Evolutionary conservation across 1,140 invertebrate species (phyloP).

Genomic region (Ceratina calcarata): DNA sequence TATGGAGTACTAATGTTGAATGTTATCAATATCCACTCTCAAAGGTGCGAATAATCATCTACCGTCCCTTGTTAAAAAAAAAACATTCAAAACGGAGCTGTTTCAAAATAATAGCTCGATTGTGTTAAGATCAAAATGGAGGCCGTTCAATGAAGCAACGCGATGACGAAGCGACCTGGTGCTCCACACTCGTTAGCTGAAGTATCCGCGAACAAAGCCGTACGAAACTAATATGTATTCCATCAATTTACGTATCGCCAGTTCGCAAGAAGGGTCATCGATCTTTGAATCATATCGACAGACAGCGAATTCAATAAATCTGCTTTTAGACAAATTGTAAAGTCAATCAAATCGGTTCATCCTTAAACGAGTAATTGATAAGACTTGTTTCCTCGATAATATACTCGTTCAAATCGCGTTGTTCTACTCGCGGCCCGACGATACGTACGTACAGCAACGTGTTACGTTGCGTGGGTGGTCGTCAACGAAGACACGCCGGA

Average conservation of each 20-base stretch:
- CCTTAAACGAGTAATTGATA: too few species aligned
- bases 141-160: background rate
- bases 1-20: background rate
- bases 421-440: background rate
- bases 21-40: background rate
- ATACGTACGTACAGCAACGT: constrained; percentile 42
- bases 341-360: too few species aligned
- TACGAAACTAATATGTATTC: constrained; percentile 65
- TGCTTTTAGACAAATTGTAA: too few species aligned
- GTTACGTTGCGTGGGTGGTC: constrained; percentile 9
- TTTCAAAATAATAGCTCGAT: background rate
- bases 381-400: too few species aligned
- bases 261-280: too few species aligned
- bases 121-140: background rate
- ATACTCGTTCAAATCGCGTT: too few species aligned
- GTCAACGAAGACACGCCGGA: constrained; percentile 42
- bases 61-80: background rate
- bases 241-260: too few species aligned
- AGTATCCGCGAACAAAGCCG: constrained; percentile 54
- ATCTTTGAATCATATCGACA: too few species aligned
- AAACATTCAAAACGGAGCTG: background rate
- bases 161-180: too few species aligned
- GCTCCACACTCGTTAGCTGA: constrained; percentile 13
- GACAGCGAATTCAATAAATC: too few species aligned
- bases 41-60: background rate